phyloP scores from a whole-genome alignment of 1,140 invertebrate species.

The Limonius californicus region DNA sequence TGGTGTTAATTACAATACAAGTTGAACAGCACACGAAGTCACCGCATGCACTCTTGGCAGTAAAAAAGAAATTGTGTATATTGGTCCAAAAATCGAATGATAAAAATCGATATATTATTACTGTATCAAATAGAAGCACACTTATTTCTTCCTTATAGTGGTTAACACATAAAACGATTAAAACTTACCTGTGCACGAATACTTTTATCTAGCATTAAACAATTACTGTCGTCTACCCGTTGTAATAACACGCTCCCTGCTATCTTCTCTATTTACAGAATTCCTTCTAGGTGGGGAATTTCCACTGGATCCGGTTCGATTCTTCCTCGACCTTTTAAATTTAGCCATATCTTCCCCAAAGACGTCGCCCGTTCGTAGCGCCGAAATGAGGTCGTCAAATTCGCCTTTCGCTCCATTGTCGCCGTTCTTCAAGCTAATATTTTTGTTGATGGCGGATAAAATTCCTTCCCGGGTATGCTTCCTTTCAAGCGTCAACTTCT shows the following conservation, averaged over 20 bases:
- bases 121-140: not conserved
- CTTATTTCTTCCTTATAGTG: not conserved
- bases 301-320: slow-evolving; percentile 54
- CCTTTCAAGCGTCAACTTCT: slow-evolving; percentile 82
- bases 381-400: slow-evolving; percentile 96
- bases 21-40: slow-evolving; percentile 2
- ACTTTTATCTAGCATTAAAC: not conserved
- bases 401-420: slow-evolving; percentile 70
- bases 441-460: slow-evolving; percentile 55
- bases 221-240: slow-evolving; percentile 43
- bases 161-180: not conserved
- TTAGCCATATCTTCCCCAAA: slow-evolving; percentile 96
- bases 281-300: slow-evolving; percentile 59
- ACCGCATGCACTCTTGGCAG: not conserved
- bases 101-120: not conserved
- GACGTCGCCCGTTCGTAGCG: slow-evolving; percentile 91
- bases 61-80: slow-evolving; percentile 5
- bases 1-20: slow-evolving; percentile 26
- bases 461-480: slow-evolving; percentile 73
- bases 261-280: slow-evolving; percentile 63
- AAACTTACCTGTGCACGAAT: not conserved
- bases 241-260: slow-evolving; percentile 58
- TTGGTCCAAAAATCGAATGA: slow-evolving; percentile 5
- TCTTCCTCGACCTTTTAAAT: slow-evolving; percentile 75
- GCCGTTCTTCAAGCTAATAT: slow-evolving; percentile 39